A percentile compares a stretch with the other conserved stretches of the same genome.
Evolutionary conservation across 1,140 invertebrate genomes (phyloP).

Genomic region (Coelopa frigida): DNA sequence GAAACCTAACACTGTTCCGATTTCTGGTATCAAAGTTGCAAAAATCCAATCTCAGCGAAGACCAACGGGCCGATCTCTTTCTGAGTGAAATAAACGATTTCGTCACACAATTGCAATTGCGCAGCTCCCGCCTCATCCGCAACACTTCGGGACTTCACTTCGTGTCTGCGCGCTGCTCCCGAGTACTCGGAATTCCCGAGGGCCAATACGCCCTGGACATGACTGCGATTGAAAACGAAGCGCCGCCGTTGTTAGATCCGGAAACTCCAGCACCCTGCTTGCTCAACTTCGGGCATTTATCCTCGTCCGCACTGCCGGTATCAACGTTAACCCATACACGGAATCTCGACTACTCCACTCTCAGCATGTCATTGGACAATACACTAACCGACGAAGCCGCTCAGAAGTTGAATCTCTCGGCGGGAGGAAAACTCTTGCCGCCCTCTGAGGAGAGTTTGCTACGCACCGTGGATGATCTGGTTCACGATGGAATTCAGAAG

Average conservation of each 20-base stretch:
- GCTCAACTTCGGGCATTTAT: not conserved
- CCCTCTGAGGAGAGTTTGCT: slow-evolving; percentile 39
- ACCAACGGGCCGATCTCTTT: slow-evolving; percentile 40
- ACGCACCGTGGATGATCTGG: slow-evolving; percentile 33
- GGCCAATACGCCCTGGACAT: slow-evolving; percentile 40
- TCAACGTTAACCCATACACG: slow-evolving; percentile 1
- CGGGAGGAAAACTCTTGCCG: slow-evolving; percentile 35
- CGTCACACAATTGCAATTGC: slow-evolving; percentile 36
- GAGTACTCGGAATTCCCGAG: slow-evolving; percentile 37
- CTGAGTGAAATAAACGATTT: slow-evolving; percentile 36
- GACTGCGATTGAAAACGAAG: slow-evolving; percentile 32
- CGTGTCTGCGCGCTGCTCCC: slow-evolving; percentile 27
- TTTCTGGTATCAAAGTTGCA: slow-evolving; percentile 32
- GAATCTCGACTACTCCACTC: slow-evolving; percentile 18
- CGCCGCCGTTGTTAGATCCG: not conserved
- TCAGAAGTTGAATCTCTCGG: slow-evolving; percentile 38
- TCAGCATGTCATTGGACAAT: slow-evolving; percentile 39
- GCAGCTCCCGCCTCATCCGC: slow-evolving; percentile 35
- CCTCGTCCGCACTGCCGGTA: not conserved
- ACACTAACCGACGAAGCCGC: slow-evolving; percentile 40
- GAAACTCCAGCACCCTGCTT: not conserved
- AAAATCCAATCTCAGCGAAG: slow-evolving; percentile 30
- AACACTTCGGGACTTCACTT: slow-evolving; percentile 41
- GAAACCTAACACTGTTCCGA: slow-evolving; percentile 25
- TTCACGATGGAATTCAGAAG: slow-evolving; percentile 16